Conservation (phyloP, 2,888 invertebrate genomes). For the Bugula neritina region DNA sequence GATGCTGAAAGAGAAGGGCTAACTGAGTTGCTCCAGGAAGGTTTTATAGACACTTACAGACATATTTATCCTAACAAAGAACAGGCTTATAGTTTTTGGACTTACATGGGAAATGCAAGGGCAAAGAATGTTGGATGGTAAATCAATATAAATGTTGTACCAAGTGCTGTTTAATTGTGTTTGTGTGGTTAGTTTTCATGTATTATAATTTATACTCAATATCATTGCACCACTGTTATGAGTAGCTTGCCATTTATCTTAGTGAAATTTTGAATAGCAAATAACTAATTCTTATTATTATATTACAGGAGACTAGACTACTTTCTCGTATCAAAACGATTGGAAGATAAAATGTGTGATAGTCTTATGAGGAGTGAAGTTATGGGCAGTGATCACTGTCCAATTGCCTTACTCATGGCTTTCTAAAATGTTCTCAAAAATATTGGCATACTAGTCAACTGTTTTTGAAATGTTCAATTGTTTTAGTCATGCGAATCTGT, state of each 20-base stretch:
- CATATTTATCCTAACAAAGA: conserved; percentile 75
- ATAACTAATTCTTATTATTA: no score
- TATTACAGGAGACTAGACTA: conserved; percentile 83
- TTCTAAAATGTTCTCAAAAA: neutral
- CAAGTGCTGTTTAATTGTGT: no score
- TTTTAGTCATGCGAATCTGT: no score
- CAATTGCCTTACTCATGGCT: conserved; percentile 68
- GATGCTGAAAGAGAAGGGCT: conserved; percentile 86
- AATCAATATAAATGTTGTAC: no score
- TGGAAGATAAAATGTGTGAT: conserved; percentile 72
- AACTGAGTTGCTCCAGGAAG: conserved; percentile 71
- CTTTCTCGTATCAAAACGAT: conserved; percentile 77
- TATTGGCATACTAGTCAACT: neutral
- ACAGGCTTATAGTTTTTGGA: conserved; percentile 88
- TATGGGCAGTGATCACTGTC: conserved; percentile 93
- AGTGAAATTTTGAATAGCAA: no score
- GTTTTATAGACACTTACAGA: conserved; percentile 83
- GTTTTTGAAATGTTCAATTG: no score
- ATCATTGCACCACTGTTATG: no score
- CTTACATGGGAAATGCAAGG: conserved; percentile 80
- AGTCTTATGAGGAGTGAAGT: conserved; percentile 73
- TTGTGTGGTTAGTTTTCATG: conserved; percentile 21
- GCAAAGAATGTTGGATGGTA: conserved; percentile 90
- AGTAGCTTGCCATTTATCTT: no score
- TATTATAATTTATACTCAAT: conserved; percentile 13